Evolutionary conservation across 2,888 invertebrate species (phyloP).

Genomic region (Pristionchus fissidentatus): DNA sequence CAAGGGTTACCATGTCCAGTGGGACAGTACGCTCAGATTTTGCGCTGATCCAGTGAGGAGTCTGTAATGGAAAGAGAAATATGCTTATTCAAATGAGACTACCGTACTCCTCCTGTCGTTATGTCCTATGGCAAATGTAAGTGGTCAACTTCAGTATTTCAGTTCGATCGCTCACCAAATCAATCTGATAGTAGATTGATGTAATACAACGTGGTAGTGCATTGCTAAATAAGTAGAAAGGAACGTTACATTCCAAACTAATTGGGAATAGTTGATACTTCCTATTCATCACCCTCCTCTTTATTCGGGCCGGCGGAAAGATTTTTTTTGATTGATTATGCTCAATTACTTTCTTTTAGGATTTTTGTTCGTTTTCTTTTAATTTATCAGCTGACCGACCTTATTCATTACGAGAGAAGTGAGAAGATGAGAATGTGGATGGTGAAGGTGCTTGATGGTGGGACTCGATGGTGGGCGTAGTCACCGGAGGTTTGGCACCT

Average conservation of each 20-base stretch:
- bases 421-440: conserved; percentile 73
- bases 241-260: too few species aligned
- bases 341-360: too few species aligned
- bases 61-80: too few species aligned
- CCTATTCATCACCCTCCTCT: too few species aligned
- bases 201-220: too few species aligned
- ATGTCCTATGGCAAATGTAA: too few species aligned
- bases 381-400: conserved; percentile 68
- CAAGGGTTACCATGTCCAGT: conserved; percentile 86
- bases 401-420: conserved; percentile 90
- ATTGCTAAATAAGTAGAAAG: too few species aligned
- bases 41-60: conserved; percentile 72
- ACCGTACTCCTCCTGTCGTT: not conserved
- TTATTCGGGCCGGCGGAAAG: too few species aligned
- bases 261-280: too few species aligned
- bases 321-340: too few species aligned
- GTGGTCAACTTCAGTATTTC: conserved; percentile 85
- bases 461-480: conserved; percentile 73
- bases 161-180: conserved; percentile 81
- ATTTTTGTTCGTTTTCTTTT: not conserved
- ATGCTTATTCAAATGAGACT: too few species aligned
- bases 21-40: conserved; percentile 87
- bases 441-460: conserved; percentile 72
- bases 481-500: conserved; percentile 70
- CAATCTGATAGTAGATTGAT: too few species aligned